Evolutionary conservation across 2,888 invertebrate species (phyloP), one percentile per base, ranked within the genome.

Genomic region (Microplitis manilae): DNA sequence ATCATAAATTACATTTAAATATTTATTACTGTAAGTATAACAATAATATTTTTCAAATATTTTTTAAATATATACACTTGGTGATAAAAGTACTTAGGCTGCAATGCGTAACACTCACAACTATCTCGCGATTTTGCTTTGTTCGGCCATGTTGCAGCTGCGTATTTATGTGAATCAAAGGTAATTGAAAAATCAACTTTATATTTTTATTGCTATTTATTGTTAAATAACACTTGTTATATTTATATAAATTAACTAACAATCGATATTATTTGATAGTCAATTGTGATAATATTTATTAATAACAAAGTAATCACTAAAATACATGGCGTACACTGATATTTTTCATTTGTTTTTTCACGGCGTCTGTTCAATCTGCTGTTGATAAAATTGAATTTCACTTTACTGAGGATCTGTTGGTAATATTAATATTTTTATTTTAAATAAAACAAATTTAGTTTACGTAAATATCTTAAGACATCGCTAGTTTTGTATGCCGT

Each of bases 91-190:
- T 17, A 50, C 70, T 70, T 70, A 13, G 62, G 64, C 62, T 72
- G 70, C 76, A 62, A 67, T 65, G 69, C 70, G 69, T 69, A 74
- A 77, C 64, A 77, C 60, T 17, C 38, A 40, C 20, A 70, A 69
- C 70, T 69, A 38, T 50, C 76, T 79, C 80, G 82, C 79, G 79
- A 79, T 81, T 83, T 80, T 78, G 81, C 81, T 80, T 78, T 76
- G 76, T 81, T 86, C 87, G 80, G 88, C 88, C 87, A 88, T 88
- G 86, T 88, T 88, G 87, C 87, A 88, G 87, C 85, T 88, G 86
- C 85, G 85, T 88, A 87, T 87, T 88, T 87, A 79, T 79, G 76
- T 80, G 79, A 80, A 13, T 30, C 20, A 8, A 30, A 65, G 6
- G 5, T 38, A 5, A 65, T 30, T 65, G 6, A 30, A 2, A 13